Percentiles rank a stretch among this genome's conserved stretches.
Conservation (phyloP, 1,140 invertebrate species). For the Nasonia vitripennis region DNA sequence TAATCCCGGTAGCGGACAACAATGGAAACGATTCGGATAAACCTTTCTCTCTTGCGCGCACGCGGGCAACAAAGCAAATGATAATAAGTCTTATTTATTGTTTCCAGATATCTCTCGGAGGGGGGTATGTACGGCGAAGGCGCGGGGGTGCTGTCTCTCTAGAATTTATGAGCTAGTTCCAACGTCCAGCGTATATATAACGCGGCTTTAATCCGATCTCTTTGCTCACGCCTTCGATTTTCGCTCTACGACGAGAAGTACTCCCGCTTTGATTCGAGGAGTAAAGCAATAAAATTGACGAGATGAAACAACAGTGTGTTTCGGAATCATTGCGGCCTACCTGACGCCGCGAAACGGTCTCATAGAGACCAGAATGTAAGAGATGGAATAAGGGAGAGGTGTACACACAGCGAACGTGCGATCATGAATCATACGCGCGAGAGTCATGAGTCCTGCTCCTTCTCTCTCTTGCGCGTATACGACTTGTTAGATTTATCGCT, state of each 20-base stretch:
- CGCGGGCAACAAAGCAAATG: constrained; percentile 35
- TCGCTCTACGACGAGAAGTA: not conserved
- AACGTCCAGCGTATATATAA: constrained; percentile 12
- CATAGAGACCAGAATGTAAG: not conserved
- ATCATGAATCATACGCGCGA: constrained; percentile 66
- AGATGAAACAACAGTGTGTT: not conserved
- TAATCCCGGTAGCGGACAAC: not conserved
- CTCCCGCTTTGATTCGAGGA: not conserved
- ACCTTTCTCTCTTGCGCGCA: not conserved
- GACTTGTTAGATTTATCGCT: constrained; percentile 67
- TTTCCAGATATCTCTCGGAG: constrained; percentile 22
- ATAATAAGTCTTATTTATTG: constrained; percentile 51
- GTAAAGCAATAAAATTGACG: not conserved
- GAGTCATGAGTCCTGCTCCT: constrained; percentile 51
- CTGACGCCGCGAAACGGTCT: not conserved
- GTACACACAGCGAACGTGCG: constrained; percentile 48
- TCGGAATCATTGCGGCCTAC: not conserved
- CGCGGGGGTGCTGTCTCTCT: not conserved
- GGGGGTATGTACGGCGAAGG: not conserved
- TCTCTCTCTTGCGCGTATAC: not conserved
- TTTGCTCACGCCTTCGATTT: not conserved
- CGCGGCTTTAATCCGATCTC: constrained; percentile 40
- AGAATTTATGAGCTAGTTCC: constrained; percentile 40
- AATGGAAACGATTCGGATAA: constrained; percentile 30
- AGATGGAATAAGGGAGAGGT: constrained; percentile 1